These are phyloP conservation scores for Diabrotica virgifera DNA, from an alignment of 1,140 invertebrate genomes.

Conservation along the genomic window DNA sequence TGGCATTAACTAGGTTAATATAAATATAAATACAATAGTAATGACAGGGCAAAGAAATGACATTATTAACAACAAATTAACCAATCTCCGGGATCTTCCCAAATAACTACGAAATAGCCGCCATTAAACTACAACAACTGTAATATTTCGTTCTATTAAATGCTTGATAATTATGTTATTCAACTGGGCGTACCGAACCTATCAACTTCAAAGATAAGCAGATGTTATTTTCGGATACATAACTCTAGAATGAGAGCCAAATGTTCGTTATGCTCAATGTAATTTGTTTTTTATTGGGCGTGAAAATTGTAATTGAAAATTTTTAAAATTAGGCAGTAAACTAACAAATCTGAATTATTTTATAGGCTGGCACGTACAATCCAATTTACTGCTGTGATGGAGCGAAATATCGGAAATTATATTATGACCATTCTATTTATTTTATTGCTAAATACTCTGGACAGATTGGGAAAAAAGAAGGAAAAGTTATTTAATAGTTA, in stretches of 20 bases:
- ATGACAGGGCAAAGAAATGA: too few relatives aligned
- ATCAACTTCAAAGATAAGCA: slow-evolving; percentile 1
- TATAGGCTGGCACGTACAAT: background rate
- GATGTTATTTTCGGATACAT: background rate
- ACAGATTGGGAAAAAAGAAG: too few relatives aligned
- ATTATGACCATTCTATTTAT: too few relatives aligned
- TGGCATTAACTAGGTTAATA: too few relatives aligned
- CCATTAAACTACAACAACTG: background rate
- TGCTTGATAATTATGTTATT: background rate
- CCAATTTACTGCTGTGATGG: background rate
- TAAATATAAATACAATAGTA: too few relatives aligned
- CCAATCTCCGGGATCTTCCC: too few relatives aligned
- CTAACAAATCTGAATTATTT: background rate
- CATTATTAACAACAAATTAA: too few relatives aligned
- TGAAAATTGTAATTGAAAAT: background rate
- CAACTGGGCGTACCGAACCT: background rate
- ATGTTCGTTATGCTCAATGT: slow-evolving; percentile 2
- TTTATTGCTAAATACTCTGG: too few relatives aligned
- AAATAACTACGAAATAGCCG: too few relatives aligned
- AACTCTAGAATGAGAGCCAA: background rate
- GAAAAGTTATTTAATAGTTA: too few relatives aligned
- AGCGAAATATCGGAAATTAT: background rate
- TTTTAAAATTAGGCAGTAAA: background rate
- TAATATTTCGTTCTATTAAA: slow-evolving; percentile 1
- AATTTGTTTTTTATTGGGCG: background rate